Base-by-base conservation (phyloP, 1,140 invertebrate species). In the Plutomurus gul region DNA sequence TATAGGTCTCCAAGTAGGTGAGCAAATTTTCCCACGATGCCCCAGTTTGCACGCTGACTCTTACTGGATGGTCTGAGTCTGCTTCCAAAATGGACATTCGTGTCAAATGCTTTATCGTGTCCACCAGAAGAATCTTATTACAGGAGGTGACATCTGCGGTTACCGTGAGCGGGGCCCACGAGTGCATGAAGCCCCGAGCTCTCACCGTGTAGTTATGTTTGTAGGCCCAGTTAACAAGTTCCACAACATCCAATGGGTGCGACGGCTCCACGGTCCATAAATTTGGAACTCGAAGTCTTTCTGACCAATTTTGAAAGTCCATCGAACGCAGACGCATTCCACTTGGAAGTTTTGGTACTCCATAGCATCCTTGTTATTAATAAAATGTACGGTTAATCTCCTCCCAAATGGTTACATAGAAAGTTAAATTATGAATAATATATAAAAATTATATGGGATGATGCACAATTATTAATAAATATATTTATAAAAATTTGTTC, bases 131-230 rank as follows among this genome's bases (percentile, higher is more conserved):
- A 4, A 36, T 77, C 36, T 25, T 22, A n/a, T 27, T 40, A 20
- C 56, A 77, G 36, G 10, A 27, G 33, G 56, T 20, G n/a, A n/a
- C n/a, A 4, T 20, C 2, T 16, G 20, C 6, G 20, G 56, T 65
- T 8, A 77, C 76, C 43, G 76, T 77, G 8, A 77, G 6, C 6
- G 76, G 76, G 25, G 76, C 51, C 76, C 76, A 77, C 10, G 76
- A 70, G 6, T 77, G 51, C 20, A 22, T 46, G 22, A 33, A 65
- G 4, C 76, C 76, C 13, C 36, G 18, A 11, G 76, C 51, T 25
- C 76, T 47, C n/a, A 77, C 3, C n/a, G 13, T 20, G 46, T 70
- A 70, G 16, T 39, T 39, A 30, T 77, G 22, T 36, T 65, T 30
- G 36, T 77, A 70, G 10, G 76, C 76, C 76, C 76, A 77, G 37